phyloP scores from a whole-genome alignment of 2,113 vertebrate genomes.

The Cacatua alba region DNA sequence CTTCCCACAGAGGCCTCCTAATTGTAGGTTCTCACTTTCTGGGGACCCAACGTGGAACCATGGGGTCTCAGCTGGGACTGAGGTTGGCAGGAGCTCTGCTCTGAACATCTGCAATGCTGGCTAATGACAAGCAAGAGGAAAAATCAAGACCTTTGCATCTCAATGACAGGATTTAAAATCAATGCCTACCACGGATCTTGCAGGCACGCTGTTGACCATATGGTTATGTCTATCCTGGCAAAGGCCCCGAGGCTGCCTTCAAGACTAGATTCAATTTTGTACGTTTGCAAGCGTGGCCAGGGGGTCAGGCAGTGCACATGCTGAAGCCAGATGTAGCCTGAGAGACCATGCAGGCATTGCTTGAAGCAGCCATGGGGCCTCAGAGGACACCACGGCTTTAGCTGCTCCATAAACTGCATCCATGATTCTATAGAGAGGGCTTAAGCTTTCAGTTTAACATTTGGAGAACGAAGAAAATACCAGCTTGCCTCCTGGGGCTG shows the following conservation, averaged over 20 bases:
- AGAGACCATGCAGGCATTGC: not conserved
- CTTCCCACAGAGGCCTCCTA: not conserved
- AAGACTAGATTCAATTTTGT: slow-evolving; percentile 25
- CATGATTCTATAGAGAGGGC: not conserved
- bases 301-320: slow-evolving; percentile 28
- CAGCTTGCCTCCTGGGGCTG: slow-evolving; percentile 14
- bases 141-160: not conserved
- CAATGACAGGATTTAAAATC: slow-evolving; percentile 7
- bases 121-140: not conserved
- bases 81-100: not conserved
- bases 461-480: slow-evolving; percentile 50
- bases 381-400: not conserved
- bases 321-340: slow-evolving; percentile 38
- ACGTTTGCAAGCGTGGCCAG: not conserved
- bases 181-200: not conserved
- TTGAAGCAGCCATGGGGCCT: not conserved
- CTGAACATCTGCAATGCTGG: not conserved
- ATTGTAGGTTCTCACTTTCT: not conserved
- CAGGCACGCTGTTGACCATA: slow-evolving; percentile 11
- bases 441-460: slow-evolving; percentile 18
- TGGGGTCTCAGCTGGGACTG: not conserved
- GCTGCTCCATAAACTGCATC: not conserved
- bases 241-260: not conserved
- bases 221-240: not conserved
- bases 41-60: not conserved